Evolutionary conservation across 1,140 invertebrate genomes (phyloP).

Genomic region (Brachionus sp.): DNA sequence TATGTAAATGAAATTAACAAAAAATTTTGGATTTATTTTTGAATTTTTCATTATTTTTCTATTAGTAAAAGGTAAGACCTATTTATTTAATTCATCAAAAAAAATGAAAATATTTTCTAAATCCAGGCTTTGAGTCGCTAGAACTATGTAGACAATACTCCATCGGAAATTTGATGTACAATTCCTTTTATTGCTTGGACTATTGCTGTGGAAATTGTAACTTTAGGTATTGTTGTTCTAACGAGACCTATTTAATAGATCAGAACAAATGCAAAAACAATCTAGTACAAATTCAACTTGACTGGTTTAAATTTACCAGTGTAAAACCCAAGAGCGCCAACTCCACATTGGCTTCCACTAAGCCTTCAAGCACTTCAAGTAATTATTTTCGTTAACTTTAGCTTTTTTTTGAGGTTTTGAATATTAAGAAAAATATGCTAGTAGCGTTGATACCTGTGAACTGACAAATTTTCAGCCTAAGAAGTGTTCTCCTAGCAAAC

Average conservation of each 20-base stretch:
- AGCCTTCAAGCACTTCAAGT: background rate
- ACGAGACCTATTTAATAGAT: constrained; percentile 17
- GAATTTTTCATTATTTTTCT: constrained; percentile 17
- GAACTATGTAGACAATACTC: constrained; percentile 24
- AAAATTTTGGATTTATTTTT: constrained; percentile 15
- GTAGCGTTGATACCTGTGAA: constrained; percentile 28
- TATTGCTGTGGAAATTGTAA: constrained; percentile 33
- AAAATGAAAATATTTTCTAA: background rate
- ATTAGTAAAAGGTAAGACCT: background rate
- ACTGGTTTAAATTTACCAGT: background rate
- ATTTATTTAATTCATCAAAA: background rate
- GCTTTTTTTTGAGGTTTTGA: background rate
- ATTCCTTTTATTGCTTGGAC: constrained; percentile 11
- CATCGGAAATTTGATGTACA: background rate
- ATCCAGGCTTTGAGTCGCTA: background rate
- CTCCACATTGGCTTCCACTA: background rate
- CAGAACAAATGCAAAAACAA: constrained; percentile 26
- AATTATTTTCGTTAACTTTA: background rate
- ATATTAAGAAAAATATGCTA: background rate
- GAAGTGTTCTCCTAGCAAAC: background rate
- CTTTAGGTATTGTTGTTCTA: constrained; percentile 37
- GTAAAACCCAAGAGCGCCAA: background rate
- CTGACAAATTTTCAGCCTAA: background rate
- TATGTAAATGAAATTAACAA: constrained; percentile 40
- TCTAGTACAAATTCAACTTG: background rate